A percentile compares a stretch with the other conserved stretches of the same genome.
Evolutionary conservation across 2,113 vertebrate species (phyloP).

Genomic region (Phrynosoma platyrhinos): DNA sequence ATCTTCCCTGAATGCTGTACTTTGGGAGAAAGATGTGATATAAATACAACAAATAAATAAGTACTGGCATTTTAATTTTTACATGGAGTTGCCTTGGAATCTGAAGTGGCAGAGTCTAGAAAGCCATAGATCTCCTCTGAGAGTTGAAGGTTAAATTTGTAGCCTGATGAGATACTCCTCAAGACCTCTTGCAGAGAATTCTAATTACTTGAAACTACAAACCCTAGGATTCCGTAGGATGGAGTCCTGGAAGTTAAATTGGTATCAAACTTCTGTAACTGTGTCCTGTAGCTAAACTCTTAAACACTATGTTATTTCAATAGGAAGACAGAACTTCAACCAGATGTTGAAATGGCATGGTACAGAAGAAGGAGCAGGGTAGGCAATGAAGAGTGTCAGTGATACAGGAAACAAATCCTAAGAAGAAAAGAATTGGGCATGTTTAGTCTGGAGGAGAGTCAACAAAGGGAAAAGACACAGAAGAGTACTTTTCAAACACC

Average conservation of each 20-base stretch:
- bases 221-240: too few relatives aligned
- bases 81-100: not conserved
- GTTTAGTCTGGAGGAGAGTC: not conserved
- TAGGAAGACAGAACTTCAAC: slow-evolving; percentile 1
- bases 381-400: not conserved
- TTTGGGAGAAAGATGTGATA: not conserved
- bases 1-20: not conserved
- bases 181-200: too few relatives aligned
- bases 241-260: too few relatives aligned
- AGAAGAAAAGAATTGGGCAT: not conserved
- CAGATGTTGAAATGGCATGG: not conserved
- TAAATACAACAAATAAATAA: not conserved
- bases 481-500: not conserved
- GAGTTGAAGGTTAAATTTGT: too few relatives aligned
- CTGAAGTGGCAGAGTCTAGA: not conserved
- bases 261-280: too few relatives aligned
- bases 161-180: too few relatives aligned
- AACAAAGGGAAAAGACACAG: not conserved
- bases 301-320: slow-evolving; percentile 4
- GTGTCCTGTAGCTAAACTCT: too few relatives aligned
- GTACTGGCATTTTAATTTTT: not conserved
- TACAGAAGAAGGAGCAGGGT: not conserved
- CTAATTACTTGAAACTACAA: too few relatives aligned
- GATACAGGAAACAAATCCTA: not conserved
- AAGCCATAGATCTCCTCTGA: not conserved